A percentile compares a stretch with the other conserved stretches of the same genome.
phyloP scores from a whole-genome alignment of 2,888 invertebrate genomes.

The Drosophila monieri region DNA sequence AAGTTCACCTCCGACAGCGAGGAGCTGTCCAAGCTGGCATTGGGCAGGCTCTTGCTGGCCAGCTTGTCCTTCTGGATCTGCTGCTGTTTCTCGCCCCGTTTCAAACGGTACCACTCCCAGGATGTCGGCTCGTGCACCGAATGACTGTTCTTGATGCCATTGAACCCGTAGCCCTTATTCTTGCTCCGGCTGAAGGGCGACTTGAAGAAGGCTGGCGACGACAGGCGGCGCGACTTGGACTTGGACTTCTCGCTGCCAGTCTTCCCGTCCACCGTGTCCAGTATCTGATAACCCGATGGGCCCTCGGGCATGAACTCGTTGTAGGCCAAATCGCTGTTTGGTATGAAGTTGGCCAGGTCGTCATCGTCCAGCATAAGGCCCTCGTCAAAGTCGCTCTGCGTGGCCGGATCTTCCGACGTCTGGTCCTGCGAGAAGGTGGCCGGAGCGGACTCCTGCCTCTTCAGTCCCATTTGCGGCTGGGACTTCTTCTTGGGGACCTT shows the following conservation, averaged over 20 bases:
- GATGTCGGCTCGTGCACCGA: conserved; percentile 83
- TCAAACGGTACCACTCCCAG: conserved; percentile 84
- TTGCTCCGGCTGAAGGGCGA: conserved; percentile 85
- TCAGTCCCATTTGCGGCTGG: conserved; percentile 65
- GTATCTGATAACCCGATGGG: conserved; percentile 80
- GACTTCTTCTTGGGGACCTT: conserved; percentile 56
- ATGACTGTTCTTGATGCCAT: conserved; percentile 57
- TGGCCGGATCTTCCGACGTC: conserved; percentile 37
- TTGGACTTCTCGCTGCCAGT: conserved; percentile 54
- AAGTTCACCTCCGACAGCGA: conserved; percentile 81
- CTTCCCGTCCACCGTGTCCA: conserved; percentile 56
- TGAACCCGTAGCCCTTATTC: conserved; percentile 56
- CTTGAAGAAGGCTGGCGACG: conserved; percentile 87
- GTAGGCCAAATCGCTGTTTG: conserved; percentile 84
- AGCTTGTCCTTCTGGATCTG: conserved; percentile 26
- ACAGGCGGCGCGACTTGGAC: conserved; percentile 85
- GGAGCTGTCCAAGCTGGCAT: conserved; percentile 69
- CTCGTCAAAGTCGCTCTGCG: conserved; percentile 82
- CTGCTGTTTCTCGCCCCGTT: conserved; percentile 69
- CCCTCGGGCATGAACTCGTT: conserved; percentile 84
- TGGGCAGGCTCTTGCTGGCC: conserved; percentile 42
- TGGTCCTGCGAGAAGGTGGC: conserved; percentile 57
- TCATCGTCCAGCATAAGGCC: conserved; percentile 86
- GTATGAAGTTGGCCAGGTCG: conserved; percentile 85
- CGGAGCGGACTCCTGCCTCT: conserved; percentile 84